Base-by-base conservation (phyloP, 2,113 vertebrate genomes). In the Hemibagrus wyckioides region DNA sequence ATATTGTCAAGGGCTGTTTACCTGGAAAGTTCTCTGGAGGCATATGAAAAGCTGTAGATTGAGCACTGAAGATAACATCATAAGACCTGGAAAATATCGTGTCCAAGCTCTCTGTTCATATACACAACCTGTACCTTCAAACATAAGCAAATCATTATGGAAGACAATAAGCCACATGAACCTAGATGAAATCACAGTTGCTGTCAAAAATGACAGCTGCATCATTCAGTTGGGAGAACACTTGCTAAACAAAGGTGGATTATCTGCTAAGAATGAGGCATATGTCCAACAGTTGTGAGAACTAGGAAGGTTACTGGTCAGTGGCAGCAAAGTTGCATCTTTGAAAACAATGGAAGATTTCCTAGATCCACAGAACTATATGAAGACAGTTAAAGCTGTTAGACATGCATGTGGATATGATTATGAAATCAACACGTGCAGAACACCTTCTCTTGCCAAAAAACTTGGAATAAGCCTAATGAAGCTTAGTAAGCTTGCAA, bases 171-270 rank as follows among this genome's bases (percentile, higher is more conserved):
- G 83, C n/a, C 23, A 19, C 65, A 88, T 85, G 87, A 84, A 71
- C 52, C 15, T n/a, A 50, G 83, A 85, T 85, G 52, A 85, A 59
- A 61, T 83, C 80, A 83, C 75, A 50, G 30, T 2, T 57, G 71
- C 33, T 77, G n/a, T 88, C 39, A 57, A 52, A 85, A 79, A 39
- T 36, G 86, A 79, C n/a, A 28, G 69, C 50, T 67, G 75, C n/a
- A 88, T 88, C 39, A 85, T 88, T 81, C 73, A 88, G 83, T 30
- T 88, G n/a, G 87, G 77, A 19, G 87, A 85, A 69, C 83, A 85
- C 50, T 50, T 82, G 61, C 76, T 85, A 11, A 88, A 88, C 52
- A 88, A 85, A 82, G 81, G 63, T 80, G 87, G 87, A 44, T 69
- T 75, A 54, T 48, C 48, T 84, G 71, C 83, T 21, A 69, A 77